These are phyloP conservation scores for Meliscaeva auricollis DNA, from an alignment of 2,888 invertebrate species.

Conservation along the genomic window DNA sequence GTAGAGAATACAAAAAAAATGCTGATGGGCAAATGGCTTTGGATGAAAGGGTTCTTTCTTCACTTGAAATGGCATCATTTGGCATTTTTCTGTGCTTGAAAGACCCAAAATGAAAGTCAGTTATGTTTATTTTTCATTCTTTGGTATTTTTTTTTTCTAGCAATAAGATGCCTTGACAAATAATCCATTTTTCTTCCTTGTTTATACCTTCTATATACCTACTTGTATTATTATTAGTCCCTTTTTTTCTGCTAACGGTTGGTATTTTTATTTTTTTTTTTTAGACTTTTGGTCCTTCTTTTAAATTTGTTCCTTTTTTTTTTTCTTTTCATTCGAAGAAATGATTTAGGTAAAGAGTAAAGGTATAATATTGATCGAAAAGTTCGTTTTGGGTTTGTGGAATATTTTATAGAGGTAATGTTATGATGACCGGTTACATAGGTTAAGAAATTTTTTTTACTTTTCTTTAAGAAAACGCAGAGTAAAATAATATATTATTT, in stretches of 20 bases:
- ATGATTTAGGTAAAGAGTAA: constrained; percentile 26
- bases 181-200: constrained; percentile 21
- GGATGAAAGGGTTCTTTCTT: constrained; percentile 63
- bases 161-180: constrained; percentile 37
- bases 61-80: constrained; percentile 56
- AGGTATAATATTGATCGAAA: constrained; percentile 34
- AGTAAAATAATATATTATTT: constrained; percentile 39
- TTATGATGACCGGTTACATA: constrained; percentile 52
- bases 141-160: neutral
- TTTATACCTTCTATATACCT: neutral
- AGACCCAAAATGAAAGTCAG: constrained; percentile 22
- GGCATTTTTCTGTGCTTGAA: constrained; percentile 25
- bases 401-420: constrained; percentile 32
- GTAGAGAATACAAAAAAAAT: constrained; percentile 44
- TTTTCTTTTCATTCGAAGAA: neutral
- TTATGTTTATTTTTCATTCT: neutral
- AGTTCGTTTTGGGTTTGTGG: constrained; percentile 17
- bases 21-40: constrained; percentile 70
- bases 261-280: constrained; percentile 38
- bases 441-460: constrained; percentile 15
- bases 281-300: constrained; percentile 28
- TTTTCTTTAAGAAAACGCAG: neutral
- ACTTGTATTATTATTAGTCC: constrained; percentile 48
- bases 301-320: neutral
- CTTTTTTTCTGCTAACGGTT: constrained; percentile 58